These are phyloP conservation scores for Heliconius nattereri DNA, from an alignment of 1,140 invertebrate genomes.

Conservation along the genomic window DNA sequence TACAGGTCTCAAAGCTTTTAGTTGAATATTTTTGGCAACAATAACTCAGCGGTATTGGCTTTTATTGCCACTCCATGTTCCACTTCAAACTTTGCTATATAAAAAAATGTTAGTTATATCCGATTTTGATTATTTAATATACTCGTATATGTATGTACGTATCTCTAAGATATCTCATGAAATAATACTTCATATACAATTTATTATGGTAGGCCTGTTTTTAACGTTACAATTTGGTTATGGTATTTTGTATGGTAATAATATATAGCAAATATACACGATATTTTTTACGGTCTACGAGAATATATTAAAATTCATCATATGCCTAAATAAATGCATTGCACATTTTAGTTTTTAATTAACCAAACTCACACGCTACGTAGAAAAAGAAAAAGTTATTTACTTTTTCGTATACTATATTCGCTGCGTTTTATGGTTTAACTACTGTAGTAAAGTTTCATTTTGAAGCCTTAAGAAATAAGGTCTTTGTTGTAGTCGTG, in stretches of 20 bases:
- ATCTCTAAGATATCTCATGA: too few relatives aligned
- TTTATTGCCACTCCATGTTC: conserved; percentile 12
- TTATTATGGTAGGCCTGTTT: too few relatives aligned
- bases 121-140: background rate
- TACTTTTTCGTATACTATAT: conserved; percentile 18
- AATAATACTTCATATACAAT: too few relatives aligned
- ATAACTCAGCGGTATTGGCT: conserved; percentile 21
- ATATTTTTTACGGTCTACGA: too few relatives aligned
- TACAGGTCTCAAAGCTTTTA: conserved; percentile 36
- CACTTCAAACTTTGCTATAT: conserved; percentile 4
- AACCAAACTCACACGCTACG: background rate
- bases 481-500: conserved; percentile 27
- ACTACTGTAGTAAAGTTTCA: conserved; percentile 31
- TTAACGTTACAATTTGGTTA: too few relatives aligned
- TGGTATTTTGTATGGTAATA: too few relatives aligned
- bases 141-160: too few relatives aligned
- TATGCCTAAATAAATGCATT: background rate
- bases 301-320: background rate
- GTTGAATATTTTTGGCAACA: conserved; percentile 27
- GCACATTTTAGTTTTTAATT: background rate
- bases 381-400: too few relatives aligned
- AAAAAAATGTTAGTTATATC: background rate
- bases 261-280: too few relatives aligned
- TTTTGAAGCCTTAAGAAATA: conserved; percentile 31
- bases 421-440: conserved; percentile 28